A percentile compares a stretch with the other conserved stretches of the same genome.
phyloP scores from a whole-genome alignment of 2,113 vertebrate genomes.

The Mastomys natalensis region DNA sequence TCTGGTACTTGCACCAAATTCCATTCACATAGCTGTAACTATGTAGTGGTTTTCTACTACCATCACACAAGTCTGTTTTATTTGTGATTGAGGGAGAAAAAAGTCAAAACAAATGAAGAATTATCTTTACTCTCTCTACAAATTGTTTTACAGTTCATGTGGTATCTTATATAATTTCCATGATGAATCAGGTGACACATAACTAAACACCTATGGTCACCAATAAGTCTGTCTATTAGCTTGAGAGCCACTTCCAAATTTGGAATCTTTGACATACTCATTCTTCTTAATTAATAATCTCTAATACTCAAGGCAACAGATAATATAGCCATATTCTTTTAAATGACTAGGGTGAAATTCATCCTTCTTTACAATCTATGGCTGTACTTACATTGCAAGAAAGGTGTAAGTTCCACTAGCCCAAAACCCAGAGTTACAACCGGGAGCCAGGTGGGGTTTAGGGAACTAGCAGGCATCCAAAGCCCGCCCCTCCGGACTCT shows the following conservation, averaged over 20 bases:
- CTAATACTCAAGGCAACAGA: not conserved
- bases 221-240: not conserved
- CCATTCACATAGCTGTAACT: not conserved
- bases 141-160: not conserved
- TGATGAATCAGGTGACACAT: not conserved
- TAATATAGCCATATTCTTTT: not conserved
- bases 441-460: too few species aligned
- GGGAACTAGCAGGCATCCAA: too few species aligned
- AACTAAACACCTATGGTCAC: fast-evolving
- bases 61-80: not conserved
- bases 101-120: not conserved
- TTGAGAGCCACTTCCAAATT: not conserved
- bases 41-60: not conserved
- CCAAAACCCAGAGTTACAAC: too few species aligned
- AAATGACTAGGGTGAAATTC: not conserved
- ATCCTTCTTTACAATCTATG: not conserved
- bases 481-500: too few species aligned
- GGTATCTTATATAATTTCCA: not conserved
- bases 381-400: not conserved
- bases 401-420: too few species aligned
- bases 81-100: not conserved
- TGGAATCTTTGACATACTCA: not conserved
- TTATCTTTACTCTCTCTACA: not conserved
- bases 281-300: not conserved
- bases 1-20: not conserved